These are phyloP conservation scores for Noctuana brunneofusca DNA, from an alignment of 2,888 invertebrate genomes.

Conservation along the genomic window DNA sequence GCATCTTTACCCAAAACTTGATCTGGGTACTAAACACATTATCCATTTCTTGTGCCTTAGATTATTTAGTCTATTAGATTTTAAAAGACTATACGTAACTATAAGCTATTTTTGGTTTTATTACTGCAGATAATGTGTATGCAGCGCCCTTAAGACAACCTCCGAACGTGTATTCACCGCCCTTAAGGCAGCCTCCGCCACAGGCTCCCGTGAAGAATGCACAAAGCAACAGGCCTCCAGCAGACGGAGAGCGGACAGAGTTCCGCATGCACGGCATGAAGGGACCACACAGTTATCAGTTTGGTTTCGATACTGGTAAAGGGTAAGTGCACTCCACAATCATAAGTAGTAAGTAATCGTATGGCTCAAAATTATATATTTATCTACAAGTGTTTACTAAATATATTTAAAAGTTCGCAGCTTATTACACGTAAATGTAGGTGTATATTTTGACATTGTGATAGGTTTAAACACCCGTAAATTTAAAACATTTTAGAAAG, in stretches of 20 bases:
- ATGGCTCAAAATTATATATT: too few relatives aligned
- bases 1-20: too few relatives aligned
- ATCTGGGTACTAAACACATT: too few relatives aligned
- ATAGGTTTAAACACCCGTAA: too few relatives aligned
- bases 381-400: too few relatives aligned
- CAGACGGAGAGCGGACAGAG: conserved; percentile 83
- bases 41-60: too few relatives aligned
- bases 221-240: conserved; percentile 49
- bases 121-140: background rate
- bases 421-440: too few relatives aligned
- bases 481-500: conserved; percentile 78
- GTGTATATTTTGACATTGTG: too few relatives aligned
- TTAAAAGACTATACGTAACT: too few relatives aligned
- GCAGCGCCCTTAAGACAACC: background rate
- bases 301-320: conserved; percentile 92
- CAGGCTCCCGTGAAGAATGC: conserved; percentile 46
- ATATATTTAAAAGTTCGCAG: too few relatives aligned
- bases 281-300: conserved; percentile 92
- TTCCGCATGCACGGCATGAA: conserved; percentile 92
- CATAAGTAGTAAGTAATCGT: too few relatives aligned
- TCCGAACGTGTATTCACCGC: conserved; percentile 52
- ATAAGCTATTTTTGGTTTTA: background rate
- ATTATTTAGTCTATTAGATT: too few relatives aligned
- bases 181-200: conserved; percentile 50
- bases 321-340: conserved; percentile 81